Evolutionary conservation across 2,113 vertebrate genomes (phyloP), one percentile per base, ranked within the genome.

Genomic region (Capreolus pygargus): DNA sequence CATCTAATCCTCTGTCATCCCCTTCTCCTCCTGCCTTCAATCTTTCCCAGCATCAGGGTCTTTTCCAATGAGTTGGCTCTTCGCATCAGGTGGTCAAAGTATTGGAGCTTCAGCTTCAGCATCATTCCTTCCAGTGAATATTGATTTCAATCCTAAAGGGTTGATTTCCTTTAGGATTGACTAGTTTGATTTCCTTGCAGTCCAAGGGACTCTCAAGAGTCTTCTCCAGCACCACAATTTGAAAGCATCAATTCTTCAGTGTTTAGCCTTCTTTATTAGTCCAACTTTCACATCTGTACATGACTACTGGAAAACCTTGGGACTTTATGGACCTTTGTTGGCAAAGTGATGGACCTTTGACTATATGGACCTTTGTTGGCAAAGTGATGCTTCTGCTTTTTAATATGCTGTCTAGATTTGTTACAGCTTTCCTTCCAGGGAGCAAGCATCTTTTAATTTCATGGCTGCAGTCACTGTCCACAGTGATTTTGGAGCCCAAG

Each of bases 81-180:
- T 76, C 0, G 0, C 12, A 43, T 43, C 39, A 76, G 39, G 70
- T 43, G 6, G 70, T 25, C 36, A 43, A 43, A 76, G 23, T 43
- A 43, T 43, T 76, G 36, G 36, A 43, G 23, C 39, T 76, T 76
- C 39, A 76, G 39, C 70, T 76, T 76, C 70, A 70, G n/a, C 16
- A 67, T 67, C 33, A 76, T 36, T 27, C 23, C 12, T 76, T 76
- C 70, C 70, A 76, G 39, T 76, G 39, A 76, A 43, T 76, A 76
- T 76, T 76, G 21, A 76, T 76, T 76, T 76, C 70, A 76, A 23
- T 76, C 70, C 70, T 76, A 43, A 76, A 76, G 70, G 6, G 70
- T 43, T 74, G 21, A 25, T 43, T 74, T 74, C 21, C 70, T 43
- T 74, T 74, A 74, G 21, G 70, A 74, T 7, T 43, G 36, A 74